A percentile compares a stretch with the other conserved stretches of the same genome.
These are phyloP conservation scores for Cheilosia urbana DNA, from an alignment of 2,888 invertebrate species.

Conservation along the genomic window DNA sequence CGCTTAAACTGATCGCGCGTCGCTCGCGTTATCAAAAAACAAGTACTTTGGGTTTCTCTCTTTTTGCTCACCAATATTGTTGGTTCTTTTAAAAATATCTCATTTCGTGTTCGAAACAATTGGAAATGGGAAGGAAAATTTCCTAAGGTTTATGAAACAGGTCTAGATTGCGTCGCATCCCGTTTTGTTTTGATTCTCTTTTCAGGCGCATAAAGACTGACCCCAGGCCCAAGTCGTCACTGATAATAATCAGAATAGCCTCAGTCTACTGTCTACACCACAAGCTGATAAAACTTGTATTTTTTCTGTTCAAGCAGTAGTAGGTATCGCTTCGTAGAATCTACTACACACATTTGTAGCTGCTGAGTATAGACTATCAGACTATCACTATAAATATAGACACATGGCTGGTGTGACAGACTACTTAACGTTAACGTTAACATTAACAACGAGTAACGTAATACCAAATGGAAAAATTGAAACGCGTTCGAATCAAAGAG, in stretches of 20 bases:
- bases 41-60: not conserved
- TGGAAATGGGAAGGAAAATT: constrained; percentile 25
- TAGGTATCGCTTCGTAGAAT: not conserved
- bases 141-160: constrained; percentile 10
- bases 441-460: too few species aligned
- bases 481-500: not conserved
- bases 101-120: constrained; percentile 9
- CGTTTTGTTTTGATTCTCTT: constrained; percentile 53
- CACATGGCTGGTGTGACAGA: not conserved
- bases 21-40: constrained; percentile 31
- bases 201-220: constrained; percentile 30
- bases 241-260: constrained; percentile 56
- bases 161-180: constrained; percentile 53
- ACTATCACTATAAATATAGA: too few species aligned
- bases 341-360: not conserved
- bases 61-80: not conserved
- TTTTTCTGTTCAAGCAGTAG: constrained; percentile 4
- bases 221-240: constrained; percentile 27
- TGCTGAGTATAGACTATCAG: constrained; percentile 32
- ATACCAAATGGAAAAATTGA: not conserved
- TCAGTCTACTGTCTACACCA: not conserved
- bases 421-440: not conserved
- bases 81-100: constrained; percentile 16
- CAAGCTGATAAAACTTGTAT: constrained; percentile 33
- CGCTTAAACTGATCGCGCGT: constrained; percentile 25